Base-by-base conservation (phyloP, 2,113 vertebrate species). In the Megaceryle torquata region DNA sequence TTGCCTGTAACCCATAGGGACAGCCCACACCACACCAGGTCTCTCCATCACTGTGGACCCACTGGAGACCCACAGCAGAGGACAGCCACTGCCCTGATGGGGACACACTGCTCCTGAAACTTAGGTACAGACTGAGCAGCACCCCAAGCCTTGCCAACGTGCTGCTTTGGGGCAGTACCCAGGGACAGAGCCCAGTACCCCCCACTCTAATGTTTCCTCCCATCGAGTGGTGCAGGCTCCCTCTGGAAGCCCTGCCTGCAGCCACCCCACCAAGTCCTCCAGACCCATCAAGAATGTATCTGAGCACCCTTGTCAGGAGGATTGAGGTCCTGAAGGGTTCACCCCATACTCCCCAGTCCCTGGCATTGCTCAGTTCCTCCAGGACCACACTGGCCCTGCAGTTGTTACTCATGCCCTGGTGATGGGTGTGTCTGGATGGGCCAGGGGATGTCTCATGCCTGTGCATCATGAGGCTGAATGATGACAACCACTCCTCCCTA, bases 121-220 rank as follows among this genome's bases (percentile, higher is more conserved):
- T 31, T 0, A 6, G 29, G 13, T 35, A 13, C 31, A 28, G 13
- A 51, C 53, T 25, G 19, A 77, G 77, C 33, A 81, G 72, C 63
- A 54, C 1, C 10, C 24, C 13, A 31, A 50, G 39, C 31, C 53
- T 74, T 61, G 56, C 24, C 28, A 35, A 13, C 2, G 1, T 2
- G 26, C 37, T 59, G 48, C 54, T 88, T 25, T 74, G 50, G 39
- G 35, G 33, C 33, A 71, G 59, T 63, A 22, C 25, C 46, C 2
- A 1, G 15, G 14, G 21, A 18, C 24, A n/a, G 48, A 77, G 25
- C 37, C 59, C 26, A 26, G 28, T 21, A 70, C 18, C 16, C 14
- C 19, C 28, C 4, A 20, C 7, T 6, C 28, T 0, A 0, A 24
- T 48, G 41, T 41, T 24, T 2, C 0, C 22, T 50, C 22, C 26